Percentiles rank a stretch among this genome's conserved stretches.
Evolutionary conservation across 2,797 vertebrate genomes (phyloP).

Genomic region (Calcarius lapponicus): DNA sequence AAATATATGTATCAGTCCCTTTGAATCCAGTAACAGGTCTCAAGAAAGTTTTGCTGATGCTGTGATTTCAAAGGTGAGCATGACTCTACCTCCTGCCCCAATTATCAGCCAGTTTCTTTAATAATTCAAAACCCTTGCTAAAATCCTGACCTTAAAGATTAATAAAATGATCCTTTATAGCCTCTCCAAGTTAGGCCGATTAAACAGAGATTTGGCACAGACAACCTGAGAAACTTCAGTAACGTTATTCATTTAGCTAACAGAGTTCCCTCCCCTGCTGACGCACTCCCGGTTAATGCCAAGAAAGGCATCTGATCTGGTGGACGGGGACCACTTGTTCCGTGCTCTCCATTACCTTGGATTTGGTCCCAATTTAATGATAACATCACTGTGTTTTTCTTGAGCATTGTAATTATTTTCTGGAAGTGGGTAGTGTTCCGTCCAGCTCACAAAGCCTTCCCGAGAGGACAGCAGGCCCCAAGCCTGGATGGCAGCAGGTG

Average conservation of each 20-base stretch:
- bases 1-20: background rate
- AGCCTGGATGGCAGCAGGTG: background rate
- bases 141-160: conserved; percentile 53
- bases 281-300: conserved; percentile 54
- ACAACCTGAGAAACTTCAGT: conserved; percentile 48
- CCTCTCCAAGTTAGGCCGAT: conserved; percentile 35
- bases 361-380: conserved; percentile 16
- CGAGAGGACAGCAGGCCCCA: background rate
- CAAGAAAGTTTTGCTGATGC: conserved; percentile 30
- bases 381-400: conserved; percentile 32
- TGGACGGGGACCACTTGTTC: conserved; percentile 53
- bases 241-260: conserved; percentile 47
- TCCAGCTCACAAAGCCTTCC: background rate
- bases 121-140: conserved; percentile 57
- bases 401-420: conserved; percentile 10
- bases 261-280: conserved; percentile 59
- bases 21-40: conserved; percentile 7
- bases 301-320: conserved; percentile 55
- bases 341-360: conserved; percentile 12
- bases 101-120: conserved; percentile 43
- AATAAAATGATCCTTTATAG: conserved; percentile 51
- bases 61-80: background rate
- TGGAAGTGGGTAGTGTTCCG: background rate
- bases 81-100: background rate
- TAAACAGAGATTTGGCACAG: conserved; percentile 60